These are phyloP conservation scores for Capromys pilorides DNA, from an alignment of 2,797 vertebrate genomes.

Conservation along the genomic window DNA sequence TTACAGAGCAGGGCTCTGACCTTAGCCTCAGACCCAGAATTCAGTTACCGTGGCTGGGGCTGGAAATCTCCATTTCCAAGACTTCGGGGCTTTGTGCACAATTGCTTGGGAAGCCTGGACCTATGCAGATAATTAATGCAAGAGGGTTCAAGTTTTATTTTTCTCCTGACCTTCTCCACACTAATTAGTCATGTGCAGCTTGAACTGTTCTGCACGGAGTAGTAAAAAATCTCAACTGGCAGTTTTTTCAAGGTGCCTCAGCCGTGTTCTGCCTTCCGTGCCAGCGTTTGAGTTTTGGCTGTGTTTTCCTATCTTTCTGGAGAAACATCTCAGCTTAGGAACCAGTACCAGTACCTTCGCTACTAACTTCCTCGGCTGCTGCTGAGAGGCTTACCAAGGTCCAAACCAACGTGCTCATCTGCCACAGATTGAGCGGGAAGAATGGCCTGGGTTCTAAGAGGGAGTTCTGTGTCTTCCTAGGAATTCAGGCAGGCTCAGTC, in stretches of 20 bases:
- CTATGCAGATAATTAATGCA: neutral
- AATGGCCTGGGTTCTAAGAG: neutral
- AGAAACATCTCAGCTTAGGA: neutral
- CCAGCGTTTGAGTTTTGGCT: constrained; percentile 10
- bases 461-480: neutral
- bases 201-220: neutral
- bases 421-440: neutral
- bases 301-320: neutral
- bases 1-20: neutral
- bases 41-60: neutral
- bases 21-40: neutral
- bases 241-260: neutral
- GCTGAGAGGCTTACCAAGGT: neutral
- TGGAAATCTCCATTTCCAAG: constrained; percentile 26
- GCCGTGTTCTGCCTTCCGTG: neutral
- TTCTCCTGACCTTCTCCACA: constrained; percentile 5
- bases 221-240: neutral
- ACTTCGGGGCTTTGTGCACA: neutral
- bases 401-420: neutral
- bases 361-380: neutral
- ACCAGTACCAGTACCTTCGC: neutral
- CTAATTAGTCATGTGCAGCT: constrained; percentile 10
- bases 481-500: neutral
- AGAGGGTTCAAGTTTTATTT: constrained; percentile 43
- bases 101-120: neutral